Percentiles rank a stretch among this genome's conserved stretches.
Evolutionary conservation across 2,888 invertebrate genomes (phyloP).

Genomic region (Dyspetes luteomarginatus): DNA sequence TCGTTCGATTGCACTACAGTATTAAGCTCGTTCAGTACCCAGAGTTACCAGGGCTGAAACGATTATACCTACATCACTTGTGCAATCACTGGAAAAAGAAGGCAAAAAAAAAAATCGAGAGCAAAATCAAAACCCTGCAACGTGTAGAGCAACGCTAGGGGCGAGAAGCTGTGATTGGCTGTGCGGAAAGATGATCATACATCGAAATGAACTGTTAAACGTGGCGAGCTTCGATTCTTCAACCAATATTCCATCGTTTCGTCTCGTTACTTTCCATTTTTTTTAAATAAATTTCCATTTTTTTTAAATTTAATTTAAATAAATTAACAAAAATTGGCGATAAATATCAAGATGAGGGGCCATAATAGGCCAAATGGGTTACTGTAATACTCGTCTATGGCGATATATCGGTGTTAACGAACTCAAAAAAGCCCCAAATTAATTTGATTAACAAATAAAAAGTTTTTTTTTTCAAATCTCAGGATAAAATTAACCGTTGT

Average conservation of each 20-base stretch:
- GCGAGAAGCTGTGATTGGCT: constrained; percentile 13
- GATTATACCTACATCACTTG: constrained; percentile 32
- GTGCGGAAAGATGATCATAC: neutral
- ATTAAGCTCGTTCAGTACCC: neutral
- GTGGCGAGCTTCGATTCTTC: constrained; percentile 13
- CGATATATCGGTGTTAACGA: too few species aligned
- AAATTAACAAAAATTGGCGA: neutral
- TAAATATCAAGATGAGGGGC: neutral
- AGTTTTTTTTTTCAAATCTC: neutral
- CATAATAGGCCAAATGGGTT: neutral
- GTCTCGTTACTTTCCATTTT: neutral
- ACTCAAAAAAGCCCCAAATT: too few species aligned
- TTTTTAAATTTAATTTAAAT: neutral
- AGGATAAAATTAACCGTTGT: constrained; percentile 27
- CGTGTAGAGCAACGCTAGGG: neutral
- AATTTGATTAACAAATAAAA: too few species aligned
- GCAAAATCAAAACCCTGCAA: neutral
- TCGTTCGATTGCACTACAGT: constrained; percentile 52
- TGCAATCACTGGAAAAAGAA: constrained; percentile 7
- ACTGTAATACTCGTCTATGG: neutral
- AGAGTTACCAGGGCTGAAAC: neutral
- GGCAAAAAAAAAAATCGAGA: neutral
- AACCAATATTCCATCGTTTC: constrained; percentile 11
- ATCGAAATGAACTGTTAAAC: constrained; percentile 29
- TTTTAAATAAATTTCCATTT: neutral